These are phyloP conservation scores for Cacoxenus indagator DNA, from an alignment of 2,888 invertebrate species.

Conservation along the genomic window DNA sequence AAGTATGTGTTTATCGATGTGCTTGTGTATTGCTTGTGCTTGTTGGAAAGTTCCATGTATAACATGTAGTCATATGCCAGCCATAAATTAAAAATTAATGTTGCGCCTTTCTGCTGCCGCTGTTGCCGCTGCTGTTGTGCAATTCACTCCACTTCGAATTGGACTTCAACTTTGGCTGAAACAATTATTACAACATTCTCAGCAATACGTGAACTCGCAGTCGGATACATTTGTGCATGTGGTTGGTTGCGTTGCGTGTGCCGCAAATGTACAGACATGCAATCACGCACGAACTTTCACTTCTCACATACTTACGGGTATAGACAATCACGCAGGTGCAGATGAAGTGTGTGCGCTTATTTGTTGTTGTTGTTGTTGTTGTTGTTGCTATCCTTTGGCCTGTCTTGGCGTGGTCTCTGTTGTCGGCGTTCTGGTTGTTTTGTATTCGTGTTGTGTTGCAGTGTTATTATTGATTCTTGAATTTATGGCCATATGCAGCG, in stretches of 20 bases:
- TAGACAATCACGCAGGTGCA: neutral
- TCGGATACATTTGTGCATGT: neutral
- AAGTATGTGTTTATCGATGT: neutral
- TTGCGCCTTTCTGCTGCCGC: neutral
- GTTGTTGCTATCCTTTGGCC: too few species aligned
- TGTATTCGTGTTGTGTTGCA: too few species aligned
- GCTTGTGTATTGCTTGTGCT: too few species aligned
- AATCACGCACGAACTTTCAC: neutral
- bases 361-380: conserved; percentile 9
- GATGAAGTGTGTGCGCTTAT: neutral
- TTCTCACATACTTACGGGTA: neutral
- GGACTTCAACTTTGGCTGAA: neutral
- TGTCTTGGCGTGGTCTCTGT: too few species aligned
- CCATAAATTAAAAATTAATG: conserved; percentile 22
- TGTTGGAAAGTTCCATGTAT: neutral
- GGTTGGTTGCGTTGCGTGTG: neutral
- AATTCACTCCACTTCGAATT: neutral
- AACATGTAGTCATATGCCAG: conserved; percentile 21
- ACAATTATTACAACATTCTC: conserved; percentile 15
- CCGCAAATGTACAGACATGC: neutral
- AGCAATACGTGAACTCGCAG: neutral
- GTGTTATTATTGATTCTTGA: too few species aligned
- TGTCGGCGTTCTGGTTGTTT: too few species aligned
- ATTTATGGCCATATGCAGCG: too few species aligned
- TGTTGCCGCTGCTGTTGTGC: neutral